Evolutionary conservation across 2,113 vertebrate genomes (phyloP).

Genomic region (Corythoichthys haematopterus): DNA sequence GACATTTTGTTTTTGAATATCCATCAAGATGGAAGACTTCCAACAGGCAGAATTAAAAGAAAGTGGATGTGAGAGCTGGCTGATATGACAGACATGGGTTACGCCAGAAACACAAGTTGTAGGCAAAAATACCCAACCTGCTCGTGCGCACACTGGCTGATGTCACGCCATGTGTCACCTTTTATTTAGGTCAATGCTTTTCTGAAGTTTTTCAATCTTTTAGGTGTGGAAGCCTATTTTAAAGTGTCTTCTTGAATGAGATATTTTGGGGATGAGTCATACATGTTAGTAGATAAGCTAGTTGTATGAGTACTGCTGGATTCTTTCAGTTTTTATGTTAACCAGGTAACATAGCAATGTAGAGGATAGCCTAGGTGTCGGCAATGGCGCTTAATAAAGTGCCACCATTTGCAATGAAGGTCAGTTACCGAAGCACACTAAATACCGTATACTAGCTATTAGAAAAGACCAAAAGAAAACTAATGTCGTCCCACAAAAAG

Average conservation of each 20-base stretch:
- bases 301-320: no score
- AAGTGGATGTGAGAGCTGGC: background rate
- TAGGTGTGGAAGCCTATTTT: background rate
- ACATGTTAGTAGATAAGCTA: background rate
- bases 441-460: no score
- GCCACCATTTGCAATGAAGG: no score
- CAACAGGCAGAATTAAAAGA: background rate
- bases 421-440: no score
- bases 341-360: background rate
- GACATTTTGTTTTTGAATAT: background rate
- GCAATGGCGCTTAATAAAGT: no score
- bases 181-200: conserved; percentile 7
- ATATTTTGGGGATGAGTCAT: background rate
- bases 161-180: conserved; percentile 1
- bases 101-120: background rate
- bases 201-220: conserved; percentile 5
- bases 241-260: background rate
- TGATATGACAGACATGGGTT: background rate
- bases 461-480: no score
- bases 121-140: background rate
- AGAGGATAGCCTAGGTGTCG: background rate
- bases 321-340: background rate
- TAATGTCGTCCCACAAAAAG: no score
- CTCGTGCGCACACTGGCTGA: background rate
- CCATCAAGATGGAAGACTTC: no score